Conservation (phyloP, 2,113 vertebrate genomes). For the Festucalex cinctus region DNA sequence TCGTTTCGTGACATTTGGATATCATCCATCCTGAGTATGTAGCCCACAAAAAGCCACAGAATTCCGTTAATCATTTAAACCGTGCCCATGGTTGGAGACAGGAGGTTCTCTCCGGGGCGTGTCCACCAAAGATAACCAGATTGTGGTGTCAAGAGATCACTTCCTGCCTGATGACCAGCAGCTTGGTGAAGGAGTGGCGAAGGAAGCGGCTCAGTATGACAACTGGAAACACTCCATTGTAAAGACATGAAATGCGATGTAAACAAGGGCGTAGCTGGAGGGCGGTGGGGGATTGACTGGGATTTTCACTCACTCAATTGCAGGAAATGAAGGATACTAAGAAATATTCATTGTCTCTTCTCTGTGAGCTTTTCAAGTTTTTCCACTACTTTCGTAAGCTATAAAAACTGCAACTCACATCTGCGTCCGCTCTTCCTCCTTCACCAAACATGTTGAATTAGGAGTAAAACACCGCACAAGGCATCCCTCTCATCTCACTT, state of each 20-base stretch:
- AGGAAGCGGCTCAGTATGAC: constrained; percentile 57
- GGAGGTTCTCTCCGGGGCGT: constrained; percentile 6
- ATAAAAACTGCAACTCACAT: constrained; percentile 12
- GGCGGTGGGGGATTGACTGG: neutral
- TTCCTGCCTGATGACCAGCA: constrained; percentile 45
- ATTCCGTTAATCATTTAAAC: neutral
- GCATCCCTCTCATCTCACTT: constrained; percentile 25
- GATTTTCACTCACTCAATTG: constrained; percentile 9
- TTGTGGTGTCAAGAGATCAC: constrained; percentile 62
- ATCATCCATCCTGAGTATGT: neutral
- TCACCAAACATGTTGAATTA: constrained; percentile 24
- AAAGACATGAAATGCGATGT: constrained; percentile 2
- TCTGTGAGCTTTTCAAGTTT: neutral
- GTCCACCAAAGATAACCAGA: constrained; percentile 41
- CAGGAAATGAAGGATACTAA: neutral
- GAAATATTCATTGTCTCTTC: neutral
- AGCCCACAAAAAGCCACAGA: neutral
- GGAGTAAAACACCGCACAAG: constrained; percentile 48
- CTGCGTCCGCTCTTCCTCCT: constrained; percentile 11
- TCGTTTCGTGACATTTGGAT: too few relatives aligned
- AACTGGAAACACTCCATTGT: constrained; percentile 48
- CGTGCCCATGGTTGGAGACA: neutral
- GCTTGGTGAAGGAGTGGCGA: constrained; percentile 31
- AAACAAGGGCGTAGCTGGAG: constrained; percentile 7
- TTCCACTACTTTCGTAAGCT: constrained; percentile 5